Base-by-base conservation (phyloP, 2,888 invertebrate genomes). In the Agapostemon virescens region DNA sequence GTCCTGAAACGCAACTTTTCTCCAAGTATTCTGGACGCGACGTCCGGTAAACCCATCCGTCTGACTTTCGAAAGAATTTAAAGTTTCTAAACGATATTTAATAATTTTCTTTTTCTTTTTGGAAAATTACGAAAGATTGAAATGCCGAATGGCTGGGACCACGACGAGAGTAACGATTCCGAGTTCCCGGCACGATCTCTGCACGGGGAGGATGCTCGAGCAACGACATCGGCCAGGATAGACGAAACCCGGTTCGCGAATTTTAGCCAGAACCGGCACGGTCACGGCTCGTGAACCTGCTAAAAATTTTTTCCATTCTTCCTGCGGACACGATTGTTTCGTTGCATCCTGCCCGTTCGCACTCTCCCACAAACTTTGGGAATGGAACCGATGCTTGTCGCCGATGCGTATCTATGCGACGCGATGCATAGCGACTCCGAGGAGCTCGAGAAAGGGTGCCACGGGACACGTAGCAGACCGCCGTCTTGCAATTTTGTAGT, bases 301-400 rank as follows among this genome's bases (percentile, higher is more conserved):
- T 88, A 83, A 89, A 90, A 63, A 87, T 87, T 89, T 88, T 85
- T 81, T 81, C 82, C 85, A 83, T 83, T 88, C 88, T 87, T 88
- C 87, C 88, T 88, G 87, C 84, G 77, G 87, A 85, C 67, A 84
- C 89, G 87, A 91, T 91, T 91, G 90, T 91, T 90, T 89, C 89
- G 87, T 88, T 84, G 89, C 89, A 90, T 91, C 90, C 90, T 90
- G 90, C 85, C 88, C 79, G 63, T 82, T 72, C 67, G 61, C 84
- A 83, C 86, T 88, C 90, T 89, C 89, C 87, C 90, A 88, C 89
- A 86, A 83, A 78, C 66, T 83, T 85, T 69, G 88, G 82, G 82
- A 88, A 81, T 82, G 79, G 73, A 79, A 81, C 77, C 78, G 69
- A 23, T 75, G 81, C 42, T 61, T 75, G 70, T 79, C 78, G 77